These are phyloP conservation scores for Torymus auratus DNA, from an alignment of 2,888 invertebrate genomes.

Conservation along the genomic window DNA sequence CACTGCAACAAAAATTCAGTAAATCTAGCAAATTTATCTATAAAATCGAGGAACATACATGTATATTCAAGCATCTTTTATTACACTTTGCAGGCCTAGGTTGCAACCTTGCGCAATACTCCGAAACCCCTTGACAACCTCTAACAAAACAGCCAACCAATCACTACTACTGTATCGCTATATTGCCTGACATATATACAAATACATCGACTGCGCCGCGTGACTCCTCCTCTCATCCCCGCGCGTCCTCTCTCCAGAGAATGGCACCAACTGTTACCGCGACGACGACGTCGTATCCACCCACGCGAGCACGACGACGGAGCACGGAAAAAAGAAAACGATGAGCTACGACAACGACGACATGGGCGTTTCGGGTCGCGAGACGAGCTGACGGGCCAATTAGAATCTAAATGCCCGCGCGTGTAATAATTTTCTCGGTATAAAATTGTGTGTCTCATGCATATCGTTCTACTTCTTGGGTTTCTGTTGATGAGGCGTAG, in stretches of 20 bases:
- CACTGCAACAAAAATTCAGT: too few relatives aligned
- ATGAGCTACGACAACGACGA: too few relatives aligned
- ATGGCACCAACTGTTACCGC: constrained; percentile 51
- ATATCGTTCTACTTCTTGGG: neutral
- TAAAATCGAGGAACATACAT: too few relatives aligned
- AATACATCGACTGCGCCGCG: neutral
- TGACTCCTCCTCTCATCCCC: constrained; percentile 18
- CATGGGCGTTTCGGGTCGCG: constrained; percentile 66
- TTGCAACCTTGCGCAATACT: too few relatives aligned
- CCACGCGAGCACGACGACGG: too few relatives aligned
- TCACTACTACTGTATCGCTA: too few relatives aligned
- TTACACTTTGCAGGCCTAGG: too few relatives aligned
- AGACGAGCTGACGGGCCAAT: constrained; percentile 74
- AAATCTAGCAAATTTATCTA: too few relatives aligned
- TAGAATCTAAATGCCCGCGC: constrained; percentile 69
- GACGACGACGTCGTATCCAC: constrained; percentile 20
- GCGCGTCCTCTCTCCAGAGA: neutral
- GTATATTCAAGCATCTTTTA: too few relatives aligned
- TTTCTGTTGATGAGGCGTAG: neutral
- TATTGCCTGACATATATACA: too few relatives aligned
- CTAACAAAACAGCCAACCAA: too few relatives aligned
- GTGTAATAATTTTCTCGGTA: constrained; percentile 64
- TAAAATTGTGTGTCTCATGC: neutral
- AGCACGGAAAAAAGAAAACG: neutral
- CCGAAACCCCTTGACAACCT: too few relatives aligned